A percentile compares a stretch with the other conserved stretches of the same genome.
These are phyloP conservation scores for Lophotis ruficrista DNA, from an alignment of 2,113 vertebrate species.

Conservation along the genomic window DNA sequence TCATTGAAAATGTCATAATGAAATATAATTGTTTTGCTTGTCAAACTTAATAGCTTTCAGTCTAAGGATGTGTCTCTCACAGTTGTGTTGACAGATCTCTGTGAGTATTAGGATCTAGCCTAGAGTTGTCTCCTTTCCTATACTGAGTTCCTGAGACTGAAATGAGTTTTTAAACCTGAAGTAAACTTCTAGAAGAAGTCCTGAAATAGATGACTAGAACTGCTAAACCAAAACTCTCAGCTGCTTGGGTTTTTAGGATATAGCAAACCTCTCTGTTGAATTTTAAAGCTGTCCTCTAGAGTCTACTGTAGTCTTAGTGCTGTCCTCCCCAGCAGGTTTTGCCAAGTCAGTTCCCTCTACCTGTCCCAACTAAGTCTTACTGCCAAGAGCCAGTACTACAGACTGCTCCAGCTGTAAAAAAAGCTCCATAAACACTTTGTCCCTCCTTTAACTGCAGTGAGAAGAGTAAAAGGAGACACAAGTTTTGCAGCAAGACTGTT, in stretches of 20 bases:
- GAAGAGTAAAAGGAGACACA: not conserved
- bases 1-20: not conserved
- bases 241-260: not conserved
- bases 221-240: not conserved
- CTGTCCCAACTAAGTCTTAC: not conserved
- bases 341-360: rapidly evolving
- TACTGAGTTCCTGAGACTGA: not conserved
- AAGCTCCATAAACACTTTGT: not conserved
- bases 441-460: not conserved
- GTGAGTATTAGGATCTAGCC: not conserved
- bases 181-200: not conserved
- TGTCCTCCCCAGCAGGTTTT: not conserved
- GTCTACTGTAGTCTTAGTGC: not conserved
- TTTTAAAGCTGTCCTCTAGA: not conserved
- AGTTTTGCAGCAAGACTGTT: not conserved
- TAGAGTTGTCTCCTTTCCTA: not conserved
- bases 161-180: not conserved
- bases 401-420: not conserved
- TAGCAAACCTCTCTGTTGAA: not conserved
- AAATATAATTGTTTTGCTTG: not conserved
- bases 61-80: not conserved
- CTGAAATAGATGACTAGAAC: not conserved
- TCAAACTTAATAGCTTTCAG: not conserved
- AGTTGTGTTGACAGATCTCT: not conserved
- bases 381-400: not conserved